These are phyloP conservation scores for Sinocyclocheilus rhinocerous DNA, from an alignment of 2,113 vertebrate species.

Conservation along the genomic window DNA sequence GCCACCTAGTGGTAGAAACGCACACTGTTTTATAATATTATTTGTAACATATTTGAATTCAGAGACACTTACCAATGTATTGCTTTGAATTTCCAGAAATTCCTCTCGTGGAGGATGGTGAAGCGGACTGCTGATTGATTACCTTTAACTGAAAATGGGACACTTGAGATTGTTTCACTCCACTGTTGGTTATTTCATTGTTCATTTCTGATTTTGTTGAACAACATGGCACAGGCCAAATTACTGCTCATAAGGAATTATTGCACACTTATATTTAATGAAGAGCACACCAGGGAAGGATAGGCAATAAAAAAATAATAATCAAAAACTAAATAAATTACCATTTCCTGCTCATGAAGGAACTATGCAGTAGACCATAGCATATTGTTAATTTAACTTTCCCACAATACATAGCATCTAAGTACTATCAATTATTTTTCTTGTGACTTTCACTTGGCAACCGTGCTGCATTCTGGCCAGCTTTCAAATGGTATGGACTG, in stretches of 20 bases:
- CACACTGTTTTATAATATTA: neutral
- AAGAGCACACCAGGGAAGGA: constrained; percentile 32
- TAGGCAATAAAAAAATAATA: constrained; percentile 48
- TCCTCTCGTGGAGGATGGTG: constrained; percentile 82
- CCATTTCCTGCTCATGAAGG: constrained; percentile 28
- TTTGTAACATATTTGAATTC: neutral
- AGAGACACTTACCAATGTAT: constrained; percentile 7
- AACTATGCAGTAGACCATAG: constrained; percentile 51
- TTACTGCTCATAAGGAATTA: constrained; percentile 10
- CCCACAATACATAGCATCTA: neutral
- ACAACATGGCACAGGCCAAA: neutral
- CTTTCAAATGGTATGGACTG: constrained; percentile 34
- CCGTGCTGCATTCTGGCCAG: constrained; percentile 23
- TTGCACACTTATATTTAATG: constrained; percentile 3
- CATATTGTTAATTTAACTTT: neutral
- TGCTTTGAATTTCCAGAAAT: constrained; percentile 75
- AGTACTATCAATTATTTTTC: constrained; percentile 2
- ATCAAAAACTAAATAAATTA: neutral
- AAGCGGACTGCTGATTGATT: constrained; percentile 55
- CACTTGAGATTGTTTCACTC: constrained; percentile 19
- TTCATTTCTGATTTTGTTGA: constrained; percentile 31
- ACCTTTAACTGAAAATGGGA: constrained; percentile 12
- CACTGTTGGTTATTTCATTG: constrained; percentile 35
- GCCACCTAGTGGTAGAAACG: neutral
- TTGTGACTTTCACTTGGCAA: constrained; percentile 27